Evolutionary conservation across 1,140 invertebrate genomes (phyloP).

Genomic region (Drosophila subobscura): DNA sequence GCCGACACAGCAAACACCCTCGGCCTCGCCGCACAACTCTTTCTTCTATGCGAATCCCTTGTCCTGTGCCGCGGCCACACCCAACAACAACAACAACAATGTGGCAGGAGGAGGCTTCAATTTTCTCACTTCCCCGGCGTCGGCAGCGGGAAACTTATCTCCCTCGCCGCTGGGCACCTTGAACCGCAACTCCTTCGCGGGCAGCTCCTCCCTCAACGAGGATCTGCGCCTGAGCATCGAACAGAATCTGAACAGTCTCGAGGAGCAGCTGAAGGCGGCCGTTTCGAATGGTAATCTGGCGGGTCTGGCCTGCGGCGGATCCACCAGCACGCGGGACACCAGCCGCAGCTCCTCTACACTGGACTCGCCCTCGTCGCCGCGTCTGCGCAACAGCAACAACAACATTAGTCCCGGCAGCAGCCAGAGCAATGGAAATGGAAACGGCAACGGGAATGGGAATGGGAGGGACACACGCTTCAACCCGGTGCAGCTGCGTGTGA

Average conservation of each 20-base stretch:
- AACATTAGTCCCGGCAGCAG: constrained; percentile 61
- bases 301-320: constrained; percentile 66
- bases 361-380: constrained; percentile 74
- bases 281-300: constrained; percentile 83
- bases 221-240: constrained; percentile 76
- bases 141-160: constrained; percentile 56
- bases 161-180: constrained; percentile 75
- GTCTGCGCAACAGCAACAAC: constrained; percentile 61
- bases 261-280: constrained; percentile 86
- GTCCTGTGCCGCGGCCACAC: constrained; percentile 72
- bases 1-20: constrained; percentile 44
- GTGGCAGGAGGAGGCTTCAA: constrained; percentile 66
- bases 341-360: constrained; percentile 76
- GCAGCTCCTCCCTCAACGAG: constrained; percentile 68
- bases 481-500: constrained; percentile 72
- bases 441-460: constrained; percentile 32
- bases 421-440: constrained; percentile 41
- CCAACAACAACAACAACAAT: constrained; percentile 48
- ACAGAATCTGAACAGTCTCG: constrained; percentile 77
- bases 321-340: constrained; percentile 65
- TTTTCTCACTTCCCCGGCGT: constrained; percentile 63
- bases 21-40: constrained; percentile 66
- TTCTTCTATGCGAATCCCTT: constrained; percentile 82
- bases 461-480: constrained; percentile 61
- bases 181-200: constrained; percentile 77